phyloP scores from a whole-genome alignment of 1,140 invertebrate genomes.

The Nymphalis io region DNA sequence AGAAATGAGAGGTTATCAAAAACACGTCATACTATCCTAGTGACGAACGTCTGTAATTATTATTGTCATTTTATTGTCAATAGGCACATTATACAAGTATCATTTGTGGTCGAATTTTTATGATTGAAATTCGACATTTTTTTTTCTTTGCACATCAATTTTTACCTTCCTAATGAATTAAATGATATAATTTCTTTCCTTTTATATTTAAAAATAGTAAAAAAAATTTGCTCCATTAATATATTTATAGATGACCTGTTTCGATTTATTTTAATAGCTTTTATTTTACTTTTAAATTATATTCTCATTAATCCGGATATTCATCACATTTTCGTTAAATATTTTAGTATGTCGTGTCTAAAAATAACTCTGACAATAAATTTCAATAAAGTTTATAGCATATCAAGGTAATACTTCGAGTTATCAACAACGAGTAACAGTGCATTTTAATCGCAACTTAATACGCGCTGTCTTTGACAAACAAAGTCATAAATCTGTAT shows the following conservation, averaged over 20 bases:
- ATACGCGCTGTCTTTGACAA: slow-evolving; percentile 15
- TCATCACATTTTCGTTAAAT: neutral
- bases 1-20: slow-evolving; percentile 36
- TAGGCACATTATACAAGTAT: neutral
- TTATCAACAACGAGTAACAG: neutral
- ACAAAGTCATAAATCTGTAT: slow-evolving; percentile 39
- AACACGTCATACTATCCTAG: slow-evolving; percentile 28
- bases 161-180: too few species aligned
- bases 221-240: too few species aligned
- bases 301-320: neutral
- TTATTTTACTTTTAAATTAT: neutral
- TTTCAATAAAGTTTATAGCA: too few species aligned
- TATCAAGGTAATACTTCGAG: neutral
- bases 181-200: too few species aligned
- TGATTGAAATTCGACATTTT: too few species aligned
- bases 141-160: too few species aligned
- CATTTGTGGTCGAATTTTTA: too few species aligned
- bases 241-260: neutral
- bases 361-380: neutral
- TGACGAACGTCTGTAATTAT: slow-evolving; percentile 30
- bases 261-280: neutral
- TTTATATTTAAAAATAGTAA: too few species aligned
- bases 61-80: slow-evolving; percentile 16
- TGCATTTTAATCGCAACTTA: neutral
- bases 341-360: neutral